phyloP scores from a whole-genome alignment of 2,888 invertebrate species.

The Halictus quadricinctus region DNA sequence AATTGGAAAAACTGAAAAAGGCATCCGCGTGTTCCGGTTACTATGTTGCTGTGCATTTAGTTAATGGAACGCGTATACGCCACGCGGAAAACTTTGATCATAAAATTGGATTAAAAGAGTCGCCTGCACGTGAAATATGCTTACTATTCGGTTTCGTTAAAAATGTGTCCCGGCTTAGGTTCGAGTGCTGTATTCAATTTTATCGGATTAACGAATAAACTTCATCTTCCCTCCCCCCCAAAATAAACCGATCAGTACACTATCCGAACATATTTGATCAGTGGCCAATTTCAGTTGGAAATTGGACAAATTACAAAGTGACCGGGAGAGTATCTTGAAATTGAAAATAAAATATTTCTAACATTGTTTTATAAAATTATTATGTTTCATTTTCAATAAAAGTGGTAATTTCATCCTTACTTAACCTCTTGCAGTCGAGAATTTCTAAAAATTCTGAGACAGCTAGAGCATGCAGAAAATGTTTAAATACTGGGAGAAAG shows the following conservation, averaged over 20 bases:
- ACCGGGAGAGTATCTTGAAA: too few relatives aligned
- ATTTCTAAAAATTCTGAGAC: too few relatives aligned
- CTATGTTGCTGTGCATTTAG: slow-evolving; percentile 13
- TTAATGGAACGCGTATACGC: slow-evolving; percentile 17
- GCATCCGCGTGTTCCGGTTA: neutral
- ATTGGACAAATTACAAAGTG: too few relatives aligned
- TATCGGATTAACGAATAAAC: neutral
- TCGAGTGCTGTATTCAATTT: neutral
- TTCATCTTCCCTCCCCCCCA: neutral
- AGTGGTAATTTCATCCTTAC: too few relatives aligned
- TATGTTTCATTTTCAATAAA: too few relatives aligned
- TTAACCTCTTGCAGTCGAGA: too few relatives aligned
- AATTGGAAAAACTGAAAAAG: slow-evolving; percentile 8
- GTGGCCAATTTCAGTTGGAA: neutral
- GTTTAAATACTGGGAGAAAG: too few relatives aligned
- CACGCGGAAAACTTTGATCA: slow-evolving; percentile 24
- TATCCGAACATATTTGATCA: neutral
- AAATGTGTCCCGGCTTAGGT: neutral
- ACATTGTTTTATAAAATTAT: too few relatives aligned
- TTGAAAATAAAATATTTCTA: too few relatives aligned
- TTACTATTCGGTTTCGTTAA: neutral
- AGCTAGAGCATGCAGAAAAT: too few relatives aligned
- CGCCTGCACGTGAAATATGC: neutral
- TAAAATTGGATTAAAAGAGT: slow-evolving; percentile 26
- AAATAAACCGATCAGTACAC: neutral